Percentiles rank a stretch among this genome's conserved stretches.
Evolutionary conservation across 1,140 invertebrate species (phyloP).

Genomic region (Lepidostoma basale): DNA sequence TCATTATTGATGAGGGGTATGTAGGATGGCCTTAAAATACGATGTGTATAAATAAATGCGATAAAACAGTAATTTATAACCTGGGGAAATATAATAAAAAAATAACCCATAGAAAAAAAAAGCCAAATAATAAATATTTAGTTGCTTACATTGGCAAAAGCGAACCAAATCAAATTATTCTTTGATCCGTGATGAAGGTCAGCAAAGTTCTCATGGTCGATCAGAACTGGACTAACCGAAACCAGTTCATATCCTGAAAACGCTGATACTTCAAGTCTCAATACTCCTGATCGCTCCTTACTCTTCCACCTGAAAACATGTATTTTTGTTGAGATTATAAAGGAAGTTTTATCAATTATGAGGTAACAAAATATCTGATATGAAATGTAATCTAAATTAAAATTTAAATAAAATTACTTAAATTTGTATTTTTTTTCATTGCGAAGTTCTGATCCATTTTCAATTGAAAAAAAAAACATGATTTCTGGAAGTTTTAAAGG

Average conservation of each 20-base stretch:
- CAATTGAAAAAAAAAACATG: too few species aligned
- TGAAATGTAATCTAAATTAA: too few species aligned
- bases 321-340: too few species aligned
- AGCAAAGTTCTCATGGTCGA: constrained; percentile 59
- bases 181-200: constrained; percentile 64
- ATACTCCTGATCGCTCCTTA: constrained; percentile 62
- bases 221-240: constrained; percentile 58
- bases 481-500: too few species aligned
- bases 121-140: constrained; percentile 38
- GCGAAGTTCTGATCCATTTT: too few species aligned
- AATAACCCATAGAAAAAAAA: constrained; percentile 19
- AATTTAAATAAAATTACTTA: too few species aligned
- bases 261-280: constrained; percentile 64
- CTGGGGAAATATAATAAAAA: constrained; percentile 9
- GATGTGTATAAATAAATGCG: neutral
- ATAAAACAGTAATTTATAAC: neutral
- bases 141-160: constrained; percentile 65
- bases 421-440: too few species aligned
- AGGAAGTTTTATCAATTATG: neutral
- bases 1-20: too few species aligned
- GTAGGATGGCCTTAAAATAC: too few species aligned
- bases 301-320: constrained; percentile 63
- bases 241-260: constrained; percentile 69
- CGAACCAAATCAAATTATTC: constrained; percentile 67
- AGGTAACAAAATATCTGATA: neutral